A percentile compares a stretch with the other conserved stretches of the same genome.
These are phyloP conservation scores for Halcyon leucocephala DNA, from an alignment of 2,797 vertebrate species.

Conservation along the genomic window DNA sequence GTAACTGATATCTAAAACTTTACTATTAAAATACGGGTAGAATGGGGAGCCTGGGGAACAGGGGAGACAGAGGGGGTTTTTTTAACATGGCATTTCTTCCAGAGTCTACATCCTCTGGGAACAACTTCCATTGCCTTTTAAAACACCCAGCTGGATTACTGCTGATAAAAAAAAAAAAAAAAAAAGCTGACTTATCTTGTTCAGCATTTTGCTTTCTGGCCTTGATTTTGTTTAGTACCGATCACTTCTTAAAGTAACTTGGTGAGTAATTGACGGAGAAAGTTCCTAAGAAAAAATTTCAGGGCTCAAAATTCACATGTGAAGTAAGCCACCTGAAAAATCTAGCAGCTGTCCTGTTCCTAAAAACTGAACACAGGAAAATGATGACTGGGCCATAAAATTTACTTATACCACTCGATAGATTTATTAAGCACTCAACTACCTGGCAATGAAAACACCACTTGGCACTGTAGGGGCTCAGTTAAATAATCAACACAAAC, in stretches of 20 bases:
- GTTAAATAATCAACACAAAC: background rate
- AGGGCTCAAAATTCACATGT: background rate
- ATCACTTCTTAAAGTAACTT: background rate
- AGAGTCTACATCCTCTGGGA: background rate
- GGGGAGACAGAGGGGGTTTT: background rate
- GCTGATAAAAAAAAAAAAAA: background rate
- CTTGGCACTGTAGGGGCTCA: conserved; percentile 9
- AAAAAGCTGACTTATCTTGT: background rate
- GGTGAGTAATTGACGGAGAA: background rate
- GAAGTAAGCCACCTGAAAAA: background rate
- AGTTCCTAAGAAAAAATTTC: background rate
- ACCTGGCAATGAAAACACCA: conserved; percentile 41
- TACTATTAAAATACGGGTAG: background rate
- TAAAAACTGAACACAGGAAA: conserved; percentile 46
- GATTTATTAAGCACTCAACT: conserved; percentile 51
- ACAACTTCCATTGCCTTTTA: background rate
- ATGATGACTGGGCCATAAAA: conserved; percentile 33
- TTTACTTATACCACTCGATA: conserved; percentile 18
- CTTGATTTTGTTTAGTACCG: background rate
- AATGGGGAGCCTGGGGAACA: background rate
- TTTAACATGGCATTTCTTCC: background rate
- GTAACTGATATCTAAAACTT: conserved; percentile 60
- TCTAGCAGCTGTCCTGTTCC: conserved; percentile 20
- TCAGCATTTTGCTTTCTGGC: background rate
- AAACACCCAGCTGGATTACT: background rate